Evolutionary conservation across 1,140 invertebrate species (phyloP).

Genomic region (Atta cephalotes): DNA sequence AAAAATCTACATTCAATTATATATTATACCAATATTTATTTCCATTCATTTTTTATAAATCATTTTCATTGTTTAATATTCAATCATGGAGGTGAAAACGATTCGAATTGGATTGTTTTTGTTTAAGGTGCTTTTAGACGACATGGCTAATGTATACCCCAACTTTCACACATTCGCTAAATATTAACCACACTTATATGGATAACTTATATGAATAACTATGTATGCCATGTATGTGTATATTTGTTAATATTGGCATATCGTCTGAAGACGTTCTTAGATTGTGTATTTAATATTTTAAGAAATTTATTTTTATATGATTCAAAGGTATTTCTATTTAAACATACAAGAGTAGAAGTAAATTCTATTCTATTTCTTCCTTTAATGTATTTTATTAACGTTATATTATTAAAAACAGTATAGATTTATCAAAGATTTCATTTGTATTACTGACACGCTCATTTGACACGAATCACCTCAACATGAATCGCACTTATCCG

Average conservation of each 20-base stretch:
- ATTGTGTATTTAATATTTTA: neutral
- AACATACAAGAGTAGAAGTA: neutral
- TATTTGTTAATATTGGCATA: no score
- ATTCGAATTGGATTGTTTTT: neutral
- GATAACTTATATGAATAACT: no score
- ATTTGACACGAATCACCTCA: slow-evolving; percentile 9
- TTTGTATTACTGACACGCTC: neutral
- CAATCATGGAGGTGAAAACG: neutral
- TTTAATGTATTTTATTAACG: neutral
- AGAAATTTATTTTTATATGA: neutral
- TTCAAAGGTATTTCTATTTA: neutral
- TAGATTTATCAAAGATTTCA: slow-evolving; percentile 3
- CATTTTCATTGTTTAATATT: slow-evolving; percentile 9
- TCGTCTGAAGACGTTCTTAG: no score
- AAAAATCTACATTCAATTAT: neutral
- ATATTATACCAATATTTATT: neutral
- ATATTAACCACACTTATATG: no score
- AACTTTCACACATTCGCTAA: no score
- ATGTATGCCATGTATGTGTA: no score
- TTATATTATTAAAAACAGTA: neutral
- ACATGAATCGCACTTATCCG: slow-evolving; percentile 41
- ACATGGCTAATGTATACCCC: no score
- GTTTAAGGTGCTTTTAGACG: no score
- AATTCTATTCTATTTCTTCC: neutral
- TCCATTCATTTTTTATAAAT: neutral